Evolutionary conservation across 2,888 invertebrate species (phyloP), one percentile per base, ranked within the genome.

Genomic region (Xestia xanthographa): DNA sequence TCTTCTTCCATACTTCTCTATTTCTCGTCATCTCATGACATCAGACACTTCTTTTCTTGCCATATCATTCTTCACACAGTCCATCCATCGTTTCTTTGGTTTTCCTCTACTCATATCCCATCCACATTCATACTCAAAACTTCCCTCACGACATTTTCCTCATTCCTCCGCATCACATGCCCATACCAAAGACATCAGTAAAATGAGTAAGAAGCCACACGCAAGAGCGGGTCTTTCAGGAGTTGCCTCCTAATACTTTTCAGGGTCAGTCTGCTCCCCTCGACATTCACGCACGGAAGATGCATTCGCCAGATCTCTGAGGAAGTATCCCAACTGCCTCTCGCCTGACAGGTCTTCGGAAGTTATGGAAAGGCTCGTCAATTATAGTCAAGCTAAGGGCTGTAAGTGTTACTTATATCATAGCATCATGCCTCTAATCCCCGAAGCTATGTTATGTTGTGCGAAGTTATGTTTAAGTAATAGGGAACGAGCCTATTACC

Each of bases 321-420:
- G 96, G 11, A 94, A 92, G 80, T 95, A 96, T 60, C 94, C 95
- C 0, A 72, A 60, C 34, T 86, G 77, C 72, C 9, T 92, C n/a
- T 90, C 93, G 0, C 92, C 92, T 0, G 95, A 95, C 0, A 83
- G 92, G 14, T 94, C 95, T 0, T 79, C 92, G 0, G 96, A 95
- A 72, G 81, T 95, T 0, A 83, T 96, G 8, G 94, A 96, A 69
- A 87, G 93, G 6, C 90, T 95, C 0, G 86, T 95, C 66, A 93
- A 87, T 38, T 95, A 92, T 63, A 89, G 92, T 0, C 93, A 93
- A 66, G 77, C 85, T 34, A 94, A 90, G 71, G 91, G 92, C 38
- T 72, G 95, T 94, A 67, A 91, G 92, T 72, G 14, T n/a, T n/a
- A n/a, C n/a, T n/a, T n/a, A n/a, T n/a, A n/a, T n/a, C n/a, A n/a